phyloP scores from a whole-genome alignment of 2,113 vertebrate species.

The Gallinago media region DNA sequence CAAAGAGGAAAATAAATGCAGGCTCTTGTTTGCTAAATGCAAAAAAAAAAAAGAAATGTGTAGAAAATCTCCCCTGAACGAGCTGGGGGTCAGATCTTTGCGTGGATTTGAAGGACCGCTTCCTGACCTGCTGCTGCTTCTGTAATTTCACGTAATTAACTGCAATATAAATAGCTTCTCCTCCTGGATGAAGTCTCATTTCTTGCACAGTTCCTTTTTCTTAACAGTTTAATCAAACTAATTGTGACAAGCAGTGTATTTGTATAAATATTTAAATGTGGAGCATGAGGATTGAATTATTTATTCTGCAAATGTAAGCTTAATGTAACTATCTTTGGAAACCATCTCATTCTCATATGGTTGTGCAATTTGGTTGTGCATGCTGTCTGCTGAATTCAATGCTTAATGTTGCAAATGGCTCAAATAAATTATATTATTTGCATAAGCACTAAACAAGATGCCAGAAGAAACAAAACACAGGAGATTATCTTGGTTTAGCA shows the following conservation, averaged over 20 bases:
- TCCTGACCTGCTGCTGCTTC: slow-evolving; percentile 1
- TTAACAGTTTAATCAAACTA: slow-evolving; percentile 67
- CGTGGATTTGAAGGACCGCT: background rate
- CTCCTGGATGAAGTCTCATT: slow-evolving; percentile 40
- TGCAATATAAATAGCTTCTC: slow-evolving; percentile 26
- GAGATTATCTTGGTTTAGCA: background rate
- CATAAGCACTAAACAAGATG: background rate
- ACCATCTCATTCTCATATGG: background rate
- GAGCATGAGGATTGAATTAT: slow-evolving; percentile 55
- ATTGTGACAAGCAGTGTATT: slow-evolving; percentile 58
- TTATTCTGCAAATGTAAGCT: slow-evolving; percentile 55
- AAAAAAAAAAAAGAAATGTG: background rate
- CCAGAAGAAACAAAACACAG: background rate
- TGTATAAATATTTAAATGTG: slow-evolving; percentile 73
- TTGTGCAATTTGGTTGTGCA: background rate
- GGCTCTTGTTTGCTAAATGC: background rate
- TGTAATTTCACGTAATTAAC: slow-evolving; percentile 18
- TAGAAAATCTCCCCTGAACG: background rate
- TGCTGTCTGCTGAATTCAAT: background rate
- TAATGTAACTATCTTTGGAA: slow-evolving; percentile 62
- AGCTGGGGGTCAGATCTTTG: background rate
- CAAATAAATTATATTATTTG: slow-evolving; percentile 7
- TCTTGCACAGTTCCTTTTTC: slow-evolving; percentile 33
- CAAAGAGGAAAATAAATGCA: background rate
- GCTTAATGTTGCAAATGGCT: background rate